Base-by-base conservation (phyloP, 2,888 invertebrate species). In the Oscheius sp. region DNA sequence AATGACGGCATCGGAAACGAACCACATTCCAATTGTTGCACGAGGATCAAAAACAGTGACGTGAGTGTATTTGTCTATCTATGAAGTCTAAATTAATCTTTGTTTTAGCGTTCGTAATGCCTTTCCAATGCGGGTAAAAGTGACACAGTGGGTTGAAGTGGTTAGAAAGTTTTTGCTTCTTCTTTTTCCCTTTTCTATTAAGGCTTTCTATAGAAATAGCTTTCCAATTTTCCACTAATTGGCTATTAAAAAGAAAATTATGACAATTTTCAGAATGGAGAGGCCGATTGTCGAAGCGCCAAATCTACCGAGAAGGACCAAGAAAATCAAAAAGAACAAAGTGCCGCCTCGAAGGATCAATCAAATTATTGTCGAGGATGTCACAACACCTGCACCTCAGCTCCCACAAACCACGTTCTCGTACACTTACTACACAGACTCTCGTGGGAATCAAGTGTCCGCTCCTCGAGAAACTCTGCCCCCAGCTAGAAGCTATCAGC, bases 271-370 rank as follows among this genome's bases (percentile, higher is more conserved):
- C 27, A 61, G 61, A 1, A 27, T 61, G 3, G 61, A 61, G 20
- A 42, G 29, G 17, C 23, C 15, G 8, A 25, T 61, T 42, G 45
- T 34, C 34, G 55, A 55, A 20, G 12, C 45, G 45, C 45, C 61
- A 5, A 20, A n/a, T 45, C 50, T 20, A 20, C 33, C 25, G 10
- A 42, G 45, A 29, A 29, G 42, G 42, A 45, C 31, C 17, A 64
- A 64, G 33, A 64, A 64, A 23, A 17, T 48, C 2, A 64, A 23
- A 34, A 64, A 64, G 31, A n/a, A 46, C 5, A 64, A 64, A 48
- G 23, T 34, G 12, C 64, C 64, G 15, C 64, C 64, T 5, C n/a
- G 64, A 31, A n/a, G 50, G 23, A 64, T 64, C 31, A n/a, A 25
- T 27, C 61, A 29, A 50, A 50, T 50, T 8, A 33, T 25, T 25